Evolutionary conservation across 2,113 vertebrate species (phyloP).

Genomic region (Echinops telfairi): DNA sequence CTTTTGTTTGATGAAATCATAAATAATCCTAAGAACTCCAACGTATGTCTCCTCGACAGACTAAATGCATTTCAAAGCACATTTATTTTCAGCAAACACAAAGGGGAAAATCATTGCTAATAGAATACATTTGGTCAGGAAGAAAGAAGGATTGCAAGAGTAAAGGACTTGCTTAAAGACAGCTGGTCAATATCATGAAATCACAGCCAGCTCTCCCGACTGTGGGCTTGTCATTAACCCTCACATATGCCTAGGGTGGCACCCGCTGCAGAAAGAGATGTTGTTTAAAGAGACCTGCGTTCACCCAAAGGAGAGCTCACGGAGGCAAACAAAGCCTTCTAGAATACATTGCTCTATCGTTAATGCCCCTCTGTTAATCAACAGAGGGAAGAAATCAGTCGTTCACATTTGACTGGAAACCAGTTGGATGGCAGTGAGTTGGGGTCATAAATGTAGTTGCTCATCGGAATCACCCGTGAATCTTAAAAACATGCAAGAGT

Average conservation of each 20-base stretch:
- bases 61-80: conserved; percentile 67
- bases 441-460: neutral
- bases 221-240: conserved; percentile 57
- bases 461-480: conserved; percentile 6
- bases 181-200: conserved; percentile 55
- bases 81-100: conserved; percentile 56
- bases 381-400: conserved; percentile 23
- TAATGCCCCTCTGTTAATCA: neutral
- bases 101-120: conserved; percentile 64
- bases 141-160: conserved; percentile 69
- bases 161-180: conserved; percentile 55
- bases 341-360: neutral
- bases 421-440: too few species aligned
- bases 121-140: conserved; percentile 66
- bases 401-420: neutral
- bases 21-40: conserved; percentile 50
- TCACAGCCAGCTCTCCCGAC: conserved; percentile 43
- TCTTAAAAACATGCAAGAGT: neutral
- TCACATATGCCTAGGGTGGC: conserved; percentile 31
- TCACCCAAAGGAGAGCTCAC: neutral
- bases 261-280: neutral
- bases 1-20: conserved; percentile 61
- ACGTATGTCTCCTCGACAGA: conserved; percentile 43
- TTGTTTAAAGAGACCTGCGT: neutral
- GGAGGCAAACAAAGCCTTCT: neutral